These are phyloP conservation scores for Enteromius afrohamiltoni DNA, from an alignment of 2,797 vertebrate genomes.

Conservation along the genomic window DNA sequence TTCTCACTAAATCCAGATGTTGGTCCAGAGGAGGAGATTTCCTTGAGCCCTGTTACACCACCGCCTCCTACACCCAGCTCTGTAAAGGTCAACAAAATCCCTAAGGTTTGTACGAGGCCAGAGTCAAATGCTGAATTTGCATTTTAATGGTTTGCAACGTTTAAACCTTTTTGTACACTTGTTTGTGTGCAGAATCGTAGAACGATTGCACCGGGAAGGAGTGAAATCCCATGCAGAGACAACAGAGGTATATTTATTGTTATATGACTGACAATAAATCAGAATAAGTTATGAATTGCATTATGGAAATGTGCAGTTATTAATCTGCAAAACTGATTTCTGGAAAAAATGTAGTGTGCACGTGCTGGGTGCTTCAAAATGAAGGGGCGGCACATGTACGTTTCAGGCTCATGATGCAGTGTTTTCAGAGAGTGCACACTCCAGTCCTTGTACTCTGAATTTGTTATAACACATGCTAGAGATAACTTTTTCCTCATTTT, in stretches of 20 bases:
- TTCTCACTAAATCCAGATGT: conserved; percentile 96
- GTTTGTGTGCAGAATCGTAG: conserved; percentile 85
- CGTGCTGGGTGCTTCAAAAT: neutral
- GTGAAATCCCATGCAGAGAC: conserved; percentile 89
- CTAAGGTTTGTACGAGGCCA: conserved; percentile 83
- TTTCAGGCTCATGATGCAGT: neutral
- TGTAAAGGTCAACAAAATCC: conserved; percentile 91
- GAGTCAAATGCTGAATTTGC: neutral
- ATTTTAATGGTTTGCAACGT: neutral
- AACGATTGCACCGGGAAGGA: conserved; percentile 85
- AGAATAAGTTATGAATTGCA: neutral
- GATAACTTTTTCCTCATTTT: neutral
- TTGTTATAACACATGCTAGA: neutral
- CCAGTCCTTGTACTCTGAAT: neutral
- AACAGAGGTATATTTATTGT: conserved; percentile 86
- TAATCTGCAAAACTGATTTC: neutral
- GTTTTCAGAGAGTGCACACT: conserved; percentile 1
- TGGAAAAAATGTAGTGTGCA: neutral
- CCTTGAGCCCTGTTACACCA: conserved; percentile 86
- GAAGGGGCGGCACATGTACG: neutral
- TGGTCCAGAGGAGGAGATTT: conserved; percentile 90
- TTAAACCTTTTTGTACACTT: conserved; percentile 8
- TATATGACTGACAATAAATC: neutral
- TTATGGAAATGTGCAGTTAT: neutral
- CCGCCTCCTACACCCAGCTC: conserved; percentile 83